These are phyloP conservation scores for Siniperca undulata DNA, from an alignment of 2,797 vertebrate species.

Conservation along the genomic window DNA sequence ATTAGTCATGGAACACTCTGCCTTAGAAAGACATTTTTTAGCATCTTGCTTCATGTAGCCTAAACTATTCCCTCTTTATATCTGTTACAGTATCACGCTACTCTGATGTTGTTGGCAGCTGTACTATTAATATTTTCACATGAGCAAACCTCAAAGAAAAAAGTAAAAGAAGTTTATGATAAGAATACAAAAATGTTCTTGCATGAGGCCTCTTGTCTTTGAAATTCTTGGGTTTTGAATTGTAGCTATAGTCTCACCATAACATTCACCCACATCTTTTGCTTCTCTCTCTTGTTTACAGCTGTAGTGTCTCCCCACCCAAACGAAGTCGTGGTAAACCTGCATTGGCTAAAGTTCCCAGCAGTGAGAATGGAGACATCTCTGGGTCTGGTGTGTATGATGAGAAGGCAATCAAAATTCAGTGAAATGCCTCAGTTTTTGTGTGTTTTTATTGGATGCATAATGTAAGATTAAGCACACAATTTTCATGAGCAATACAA, in stretches of 20 bases:
- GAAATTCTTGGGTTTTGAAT: background rate
- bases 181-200: background rate
- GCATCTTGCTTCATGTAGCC: background rate
- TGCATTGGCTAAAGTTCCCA: conserved; percentile 91
- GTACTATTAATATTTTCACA: background rate
- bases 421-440: conserved; percentile 12
- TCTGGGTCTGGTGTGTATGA: conserved; percentile 82
- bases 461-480: conserved; percentile 4
- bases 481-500: conserved; percentile 5
- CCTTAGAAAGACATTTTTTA: background rate
- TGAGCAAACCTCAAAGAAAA: background rate
- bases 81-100: background rate
- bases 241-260: background rate
- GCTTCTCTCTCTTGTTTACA: conserved; percentile 34
- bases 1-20: too few species aligned
- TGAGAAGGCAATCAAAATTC: conserved; percentile 12
- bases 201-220: background rate
- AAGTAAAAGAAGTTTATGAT: background rate
- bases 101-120: background rate
- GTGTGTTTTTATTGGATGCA: conserved; percentile 6
- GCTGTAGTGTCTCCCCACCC: conserved; percentile 87
- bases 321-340: conserved; percentile 96
- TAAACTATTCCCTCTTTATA: background rate
- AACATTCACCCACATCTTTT: conserved; percentile 12
- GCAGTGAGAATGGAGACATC: conserved; percentile 89